Evolutionary conservation across 1,140 invertebrate genomes (phyloP).

Genomic region (Panagrolaimus sp.): DNA sequence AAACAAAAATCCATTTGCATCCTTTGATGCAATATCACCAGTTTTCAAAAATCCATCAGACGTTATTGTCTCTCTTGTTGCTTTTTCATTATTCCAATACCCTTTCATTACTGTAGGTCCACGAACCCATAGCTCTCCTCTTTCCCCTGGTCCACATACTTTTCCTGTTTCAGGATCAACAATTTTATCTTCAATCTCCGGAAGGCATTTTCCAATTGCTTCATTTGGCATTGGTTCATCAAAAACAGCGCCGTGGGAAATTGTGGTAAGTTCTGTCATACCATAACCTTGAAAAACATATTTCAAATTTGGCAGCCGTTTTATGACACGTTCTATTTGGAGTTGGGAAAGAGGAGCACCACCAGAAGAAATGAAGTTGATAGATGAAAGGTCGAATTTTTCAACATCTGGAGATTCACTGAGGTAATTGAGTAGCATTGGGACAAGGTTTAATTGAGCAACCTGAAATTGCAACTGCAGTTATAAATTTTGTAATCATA

Average conservation of each 20-base stretch:
- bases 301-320: not conserved
- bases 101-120: not conserved
- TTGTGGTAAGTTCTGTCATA: not conserved
- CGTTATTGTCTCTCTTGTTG: not conserved
- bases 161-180: not conserved
- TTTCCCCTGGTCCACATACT: not conserved
- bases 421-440: not conserved
- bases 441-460: not conserved
- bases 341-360: not conserved
- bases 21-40: slow-evolving; percentile 61
- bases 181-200: not conserved
- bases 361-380: not conserved
- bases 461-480: too few species aligned
- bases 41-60: not conserved
- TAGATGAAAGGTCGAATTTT: not conserved
- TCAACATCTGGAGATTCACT: not conserved
- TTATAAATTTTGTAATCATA: too few species aligned
- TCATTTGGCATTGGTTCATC: not conserved
- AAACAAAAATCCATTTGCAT: slow-evolving; percentile 65
- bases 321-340: not conserved
- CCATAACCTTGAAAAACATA: slow-evolving; percentile 12
- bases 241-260: not conserved
- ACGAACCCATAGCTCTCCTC: not conserved
- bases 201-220: not conserved
- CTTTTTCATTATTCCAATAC: not conserved